These are phyloP conservation scores for Apteryx owenii DNA, from an alignment of 2,113 vertebrate genomes.

Conservation along the genomic window DNA sequence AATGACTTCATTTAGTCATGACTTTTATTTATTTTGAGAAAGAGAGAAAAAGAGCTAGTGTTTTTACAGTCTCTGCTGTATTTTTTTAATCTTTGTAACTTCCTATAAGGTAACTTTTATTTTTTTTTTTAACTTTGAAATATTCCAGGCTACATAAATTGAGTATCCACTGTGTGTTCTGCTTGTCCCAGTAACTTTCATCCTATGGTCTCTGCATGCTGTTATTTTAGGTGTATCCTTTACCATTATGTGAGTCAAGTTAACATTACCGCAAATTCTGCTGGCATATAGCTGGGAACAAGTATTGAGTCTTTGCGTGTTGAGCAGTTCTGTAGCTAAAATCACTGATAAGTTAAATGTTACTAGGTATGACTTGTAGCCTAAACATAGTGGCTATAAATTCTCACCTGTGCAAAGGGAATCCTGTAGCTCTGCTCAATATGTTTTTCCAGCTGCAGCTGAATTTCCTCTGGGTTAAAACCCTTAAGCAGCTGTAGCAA, in stretches of 20 bases:
- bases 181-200: not conserved
- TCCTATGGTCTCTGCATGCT: not conserved
- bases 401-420: not conserved
- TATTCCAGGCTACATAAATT: not conserved
- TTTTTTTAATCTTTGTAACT: slow-evolving; percentile 38
- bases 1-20: slow-evolving; percentile 52
- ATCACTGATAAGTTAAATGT: not conserved
- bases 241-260: not conserved
- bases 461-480: not conserved
- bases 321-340: not conserved
- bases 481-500: not conserved
- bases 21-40: slow-evolving; percentile 31
- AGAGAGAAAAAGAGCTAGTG: not conserved
- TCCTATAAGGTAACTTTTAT: not conserved
- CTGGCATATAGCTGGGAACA: not conserved
- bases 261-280: not conserved
- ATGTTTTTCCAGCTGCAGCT: not conserved
- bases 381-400: not conserved
- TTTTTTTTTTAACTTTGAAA: slow-evolving; percentile 20
- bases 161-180: not conserved
- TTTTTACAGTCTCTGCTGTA: slow-evolving; percentile 1
- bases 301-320: not conserved
- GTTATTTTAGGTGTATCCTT: slow-evolving; percentile 24
- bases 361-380: not conserved
- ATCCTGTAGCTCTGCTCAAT: not conserved